phyloP scores from a whole-genome alignment of 2,113 vertebrate genomes.

The Megaptera novaeangliae region DNA sequence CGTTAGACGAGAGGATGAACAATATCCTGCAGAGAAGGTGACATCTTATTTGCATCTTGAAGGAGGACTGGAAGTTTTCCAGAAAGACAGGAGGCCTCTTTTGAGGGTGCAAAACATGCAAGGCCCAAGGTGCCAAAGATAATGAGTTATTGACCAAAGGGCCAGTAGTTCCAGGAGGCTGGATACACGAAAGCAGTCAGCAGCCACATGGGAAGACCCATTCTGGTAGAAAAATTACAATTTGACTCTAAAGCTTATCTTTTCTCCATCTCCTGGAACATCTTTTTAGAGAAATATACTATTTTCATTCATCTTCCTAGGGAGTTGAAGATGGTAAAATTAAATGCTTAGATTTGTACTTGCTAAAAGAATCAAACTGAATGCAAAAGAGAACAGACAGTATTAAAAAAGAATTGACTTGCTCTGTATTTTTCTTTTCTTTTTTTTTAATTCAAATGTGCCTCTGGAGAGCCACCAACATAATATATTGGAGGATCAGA shows the following conservation, averaged over 20 bases:
- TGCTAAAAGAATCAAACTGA: constrained; percentile 22
- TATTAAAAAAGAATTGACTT: constrained; percentile 52
- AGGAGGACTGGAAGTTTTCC: background rate
- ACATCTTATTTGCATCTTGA: background rate
- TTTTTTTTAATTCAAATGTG: constrained; percentile 47
- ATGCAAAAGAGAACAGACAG: constrained; percentile 42
- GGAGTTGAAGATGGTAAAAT: constrained; percentile 29
- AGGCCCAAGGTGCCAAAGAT: background rate
- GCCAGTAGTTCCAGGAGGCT: background rate
- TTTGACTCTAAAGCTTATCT: constrained; percentile 24
- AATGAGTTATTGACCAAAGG: background rate
- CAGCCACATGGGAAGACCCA: background rate
- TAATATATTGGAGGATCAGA: constrained; percentile 49
- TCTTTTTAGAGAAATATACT: background rate
- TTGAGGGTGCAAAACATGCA: background rate
- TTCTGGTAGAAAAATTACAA: background rate
- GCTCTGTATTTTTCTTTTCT: background rate
- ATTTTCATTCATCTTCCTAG: constrained; percentile 28
- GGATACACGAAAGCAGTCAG: background rate
- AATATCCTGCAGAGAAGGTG: background rate
- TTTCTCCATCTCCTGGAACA: constrained; percentile 15
- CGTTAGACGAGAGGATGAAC: background rate
- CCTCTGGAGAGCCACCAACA: constrained; percentile 58
- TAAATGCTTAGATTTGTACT: constrained; percentile 9
- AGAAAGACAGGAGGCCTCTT: background rate